These are phyloP conservation scores for Hypselothyrea guttata DNA, from an alignment of 2,888 invertebrate species.

Conservation along the genomic window DNA sequence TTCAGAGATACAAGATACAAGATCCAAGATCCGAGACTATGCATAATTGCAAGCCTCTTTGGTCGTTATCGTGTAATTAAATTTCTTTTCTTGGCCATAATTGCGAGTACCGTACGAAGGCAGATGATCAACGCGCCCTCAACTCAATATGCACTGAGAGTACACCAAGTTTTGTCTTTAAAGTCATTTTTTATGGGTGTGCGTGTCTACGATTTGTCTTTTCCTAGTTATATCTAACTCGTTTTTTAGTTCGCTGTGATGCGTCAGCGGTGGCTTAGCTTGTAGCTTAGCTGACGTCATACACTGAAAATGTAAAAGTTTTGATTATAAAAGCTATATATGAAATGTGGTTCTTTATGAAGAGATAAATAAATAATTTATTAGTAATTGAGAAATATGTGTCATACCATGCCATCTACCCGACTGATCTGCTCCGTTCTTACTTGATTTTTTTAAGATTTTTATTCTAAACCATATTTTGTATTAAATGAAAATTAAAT, in stretches of 20 bases:
- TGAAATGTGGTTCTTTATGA: too few species aligned
- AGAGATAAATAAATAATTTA: too few species aligned
- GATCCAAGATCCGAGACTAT: too few species aligned
- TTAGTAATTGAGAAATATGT: too few species aligned
- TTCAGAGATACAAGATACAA: too few species aligned
- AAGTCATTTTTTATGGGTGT: slow-evolving; percentile 1
- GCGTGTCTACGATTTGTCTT: slow-evolving; percentile 2
- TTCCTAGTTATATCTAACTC: background rate
- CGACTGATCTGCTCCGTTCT: too few species aligned
- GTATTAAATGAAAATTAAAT: too few species aligned
- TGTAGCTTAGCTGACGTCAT: slow-evolving; percentile 7
- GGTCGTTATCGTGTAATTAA: slow-evolving; percentile 40
- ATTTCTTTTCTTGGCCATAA: slow-evolving; percentile 37
- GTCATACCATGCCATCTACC: too few species aligned
- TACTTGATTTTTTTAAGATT: too few species aligned
- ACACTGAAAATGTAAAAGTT: too few species aligned
- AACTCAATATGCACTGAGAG: background rate
- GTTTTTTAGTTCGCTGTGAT: slow-evolving; percentile 2
- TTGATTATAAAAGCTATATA: too few species aligned
- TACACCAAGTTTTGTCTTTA: background rate
- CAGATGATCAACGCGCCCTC: background rate
- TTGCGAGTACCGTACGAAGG: background rate
- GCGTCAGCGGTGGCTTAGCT: slow-evolving; percentile 36
- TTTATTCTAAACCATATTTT: too few species aligned
- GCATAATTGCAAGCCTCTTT: slow-evolving; percentile 35